Base-by-base conservation (phyloP, 2,113 vertebrate species). In the Dicrurus megarhynchus region DNA sequence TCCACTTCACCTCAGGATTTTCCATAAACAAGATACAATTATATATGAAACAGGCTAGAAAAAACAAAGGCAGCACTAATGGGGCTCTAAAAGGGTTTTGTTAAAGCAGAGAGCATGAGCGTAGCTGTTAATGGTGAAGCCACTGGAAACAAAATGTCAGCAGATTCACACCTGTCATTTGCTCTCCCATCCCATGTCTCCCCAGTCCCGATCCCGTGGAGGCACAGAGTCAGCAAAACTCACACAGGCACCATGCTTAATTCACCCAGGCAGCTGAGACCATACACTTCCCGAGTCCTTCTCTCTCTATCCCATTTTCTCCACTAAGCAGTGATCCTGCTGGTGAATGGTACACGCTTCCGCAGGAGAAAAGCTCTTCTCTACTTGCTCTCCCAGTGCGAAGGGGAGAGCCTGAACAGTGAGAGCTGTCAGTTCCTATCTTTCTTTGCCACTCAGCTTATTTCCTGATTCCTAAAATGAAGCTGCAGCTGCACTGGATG, bases 401-500 rank as follows among this genome's bases (percentile, higher is more conserved):
- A 88, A 93, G 93, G 47, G 85, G 75, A 96, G 92, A 93, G 95
- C 60, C 83, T 93, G 83, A 94, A 41, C 90, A 94, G n/a, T 7
- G 41, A 95, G 92, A 94, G 95, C 96, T 95, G 92, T 96, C 95
- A 93, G 76, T 24, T 95, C 76, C 96, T 75, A 94, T 96, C 92
- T 96, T 93, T 89, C 96, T 96, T 96, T 93, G 90, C 95, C 93
- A 95, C 92, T 96, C 94, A 93, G 93, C 90, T 93, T 95, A 93
- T 96, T 96, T 97, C 96, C 96, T 95, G 93, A 96, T 93, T 95
- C 88, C 96, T 93, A 94, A 96, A 96, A 96, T 93, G 96, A 96
- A 90, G 93, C 96, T 96, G 93, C 96, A 96, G 96, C 95, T 96
- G 96, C 69, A 24, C 86, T 96, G 88, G 95, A 93, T 92, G 90